Conservation (phyloP, 64 coral and sea anemone genomes). For the Porites lutea region DNA sequence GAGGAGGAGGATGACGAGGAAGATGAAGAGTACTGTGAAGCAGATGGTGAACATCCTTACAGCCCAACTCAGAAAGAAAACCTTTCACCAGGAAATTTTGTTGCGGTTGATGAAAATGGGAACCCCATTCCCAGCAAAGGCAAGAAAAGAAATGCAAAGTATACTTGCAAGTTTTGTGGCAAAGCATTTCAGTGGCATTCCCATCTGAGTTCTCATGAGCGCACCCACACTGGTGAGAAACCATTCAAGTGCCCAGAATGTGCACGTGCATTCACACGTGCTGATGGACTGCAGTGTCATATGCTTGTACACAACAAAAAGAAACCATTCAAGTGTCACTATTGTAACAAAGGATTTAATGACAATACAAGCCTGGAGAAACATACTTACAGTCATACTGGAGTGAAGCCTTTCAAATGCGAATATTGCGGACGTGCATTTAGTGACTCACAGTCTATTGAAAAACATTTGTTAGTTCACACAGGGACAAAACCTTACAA, state of each 20-base stretch:
- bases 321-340: conserved; percentile 83
- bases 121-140: not conserved
- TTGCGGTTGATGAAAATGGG: conserved; percentile 55
- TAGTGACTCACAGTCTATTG: conserved; percentile 95
- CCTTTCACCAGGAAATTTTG: conserved; percentile 50
- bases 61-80: conserved; percentile 59
- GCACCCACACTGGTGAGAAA: conserved; percentile 95
- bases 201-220: conserved; percentile 87
- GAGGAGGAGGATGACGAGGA: conserved; percentile 3
- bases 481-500: conserved; percentile 93
- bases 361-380: conserved; percentile 88
- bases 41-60: conserved; percentile 24
- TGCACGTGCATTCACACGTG: conserved; percentile 79
- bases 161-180: conserved; percentile 75
- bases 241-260: conserved; percentile 94
- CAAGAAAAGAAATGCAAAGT: conserved; percentile 59
- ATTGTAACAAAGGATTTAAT: conserved; percentile 90
- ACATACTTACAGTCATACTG: conserved; percentile 90
- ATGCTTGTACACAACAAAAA: conserved; percentile 98
- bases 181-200: conserved; percentile 97
- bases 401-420: conserved; percentile 95
- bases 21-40: not conserved
- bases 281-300: conserved; percentile 94
- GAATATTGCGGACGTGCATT: conserved; percentile 95
- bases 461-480: conserved; percentile 94